Evolutionary conservation across 23 tunicate species (phyloP).

Genomic region (Trididemnum clinides): DNA sequence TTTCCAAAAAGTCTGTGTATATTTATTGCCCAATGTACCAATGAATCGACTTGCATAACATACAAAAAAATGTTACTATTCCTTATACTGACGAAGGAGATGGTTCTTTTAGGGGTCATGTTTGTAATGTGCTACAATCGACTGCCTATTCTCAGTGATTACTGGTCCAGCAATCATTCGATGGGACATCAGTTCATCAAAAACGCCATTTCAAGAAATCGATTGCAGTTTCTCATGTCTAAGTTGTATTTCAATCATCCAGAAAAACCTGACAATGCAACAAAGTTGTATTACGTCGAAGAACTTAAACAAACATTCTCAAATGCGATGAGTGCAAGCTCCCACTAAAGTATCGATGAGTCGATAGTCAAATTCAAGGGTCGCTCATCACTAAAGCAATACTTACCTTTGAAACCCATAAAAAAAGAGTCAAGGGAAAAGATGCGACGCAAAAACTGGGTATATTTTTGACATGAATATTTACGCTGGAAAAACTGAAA

Average conservation of each 20-base stretch:
- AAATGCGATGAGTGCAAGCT: background rate
- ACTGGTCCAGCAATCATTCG: background rate
- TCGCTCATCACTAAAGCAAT: background rate
- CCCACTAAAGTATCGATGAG: too few relatives aligned
- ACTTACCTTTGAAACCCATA: background rate
- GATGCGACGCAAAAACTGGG: background rate
- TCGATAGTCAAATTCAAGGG: background rate
- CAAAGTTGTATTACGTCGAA: background rate
- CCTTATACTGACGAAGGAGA: background rate
- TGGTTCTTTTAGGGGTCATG: background rate
- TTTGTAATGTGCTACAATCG: background rate
- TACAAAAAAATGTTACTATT: background rate
- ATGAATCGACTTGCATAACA: background rate
- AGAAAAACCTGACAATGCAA: too few relatives aligned
- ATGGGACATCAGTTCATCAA: background rate
- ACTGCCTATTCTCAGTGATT: background rate
- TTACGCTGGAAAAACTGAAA: conserved; percentile 17
- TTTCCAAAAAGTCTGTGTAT: background rate
- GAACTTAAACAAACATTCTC: background rate
- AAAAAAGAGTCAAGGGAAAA: background rate
- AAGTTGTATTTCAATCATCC: too few relatives aligned
- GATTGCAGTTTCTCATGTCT: background rate
- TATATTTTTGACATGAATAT: conserved; percentile 11
- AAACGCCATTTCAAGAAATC: background rate
- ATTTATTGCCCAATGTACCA: background rate